phyloP scores from a whole-genome alignment of 2,797 vertebrate genomes.

The Micromesistius poutassou region DNA sequence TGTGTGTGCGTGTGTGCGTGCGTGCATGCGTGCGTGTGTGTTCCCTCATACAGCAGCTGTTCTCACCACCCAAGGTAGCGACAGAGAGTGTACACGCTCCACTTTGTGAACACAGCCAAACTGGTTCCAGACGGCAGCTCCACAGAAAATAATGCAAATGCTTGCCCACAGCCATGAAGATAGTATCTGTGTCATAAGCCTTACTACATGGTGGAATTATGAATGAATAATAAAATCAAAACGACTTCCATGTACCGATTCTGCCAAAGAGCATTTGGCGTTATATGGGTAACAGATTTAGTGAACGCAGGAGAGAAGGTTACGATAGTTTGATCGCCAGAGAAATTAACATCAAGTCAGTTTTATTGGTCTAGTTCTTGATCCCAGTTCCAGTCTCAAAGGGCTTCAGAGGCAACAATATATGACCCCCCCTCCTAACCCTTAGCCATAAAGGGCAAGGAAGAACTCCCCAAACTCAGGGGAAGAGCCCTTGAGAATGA shows the following conservation, averaged over 20 bases:
- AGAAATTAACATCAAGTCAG: not conserved
- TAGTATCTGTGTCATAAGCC: not conserved
- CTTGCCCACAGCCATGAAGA: not conserved
- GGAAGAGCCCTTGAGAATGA: not conserved
- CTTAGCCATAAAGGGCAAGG: not conserved
- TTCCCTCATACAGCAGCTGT: not conserved
- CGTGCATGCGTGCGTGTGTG: not conserved
- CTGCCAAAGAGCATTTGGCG: too few relatives aligned
- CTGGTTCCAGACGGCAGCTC: not conserved
- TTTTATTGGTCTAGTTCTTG: not conserved
- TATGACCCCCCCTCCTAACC: not conserved
- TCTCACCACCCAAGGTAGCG: not conserved
- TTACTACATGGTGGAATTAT: not conserved
- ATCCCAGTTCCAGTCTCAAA: too few relatives aligned
- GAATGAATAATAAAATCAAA: not conserved
- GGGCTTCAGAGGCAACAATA: not conserved
- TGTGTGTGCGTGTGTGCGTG: not conserved
- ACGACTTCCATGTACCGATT: not conserved
- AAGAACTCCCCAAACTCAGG: not conserved
- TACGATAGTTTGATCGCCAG: too few relatives aligned
- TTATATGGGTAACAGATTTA: too few relatives aligned
- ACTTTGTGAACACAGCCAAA: constrained; percentile 1
- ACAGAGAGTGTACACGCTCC: not conserved
- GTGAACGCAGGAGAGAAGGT: too few relatives aligned
- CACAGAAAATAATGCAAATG: not conserved